A percentile compares a stretch with the other conserved stretches of the same genome.
Conservation (phyloP, 1,140 invertebrate genomes). For the Aphelenchoides besseyi region DNA sequence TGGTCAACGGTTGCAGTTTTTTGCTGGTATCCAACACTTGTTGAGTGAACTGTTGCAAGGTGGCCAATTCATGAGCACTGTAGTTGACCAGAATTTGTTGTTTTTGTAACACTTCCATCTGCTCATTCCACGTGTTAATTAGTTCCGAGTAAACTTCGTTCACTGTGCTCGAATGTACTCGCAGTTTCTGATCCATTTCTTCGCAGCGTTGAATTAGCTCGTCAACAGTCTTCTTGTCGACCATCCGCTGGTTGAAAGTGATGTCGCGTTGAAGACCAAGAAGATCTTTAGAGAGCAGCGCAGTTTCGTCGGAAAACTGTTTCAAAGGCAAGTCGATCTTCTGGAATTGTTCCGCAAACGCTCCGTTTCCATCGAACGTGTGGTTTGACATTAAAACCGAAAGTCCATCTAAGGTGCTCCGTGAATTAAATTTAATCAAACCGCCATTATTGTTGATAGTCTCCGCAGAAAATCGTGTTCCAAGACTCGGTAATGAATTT, state of each 20-base stretch:
- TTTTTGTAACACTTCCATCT: slow-evolving; percentile 44
- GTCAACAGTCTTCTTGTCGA: slow-evolving; percentile 46
- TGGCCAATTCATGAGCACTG: slow-evolving; percentile 41
- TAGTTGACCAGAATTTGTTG: slow-evolving; percentile 50
- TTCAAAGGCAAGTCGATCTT: slow-evolving; percentile 53
- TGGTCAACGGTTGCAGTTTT: slow-evolving; percentile 52
- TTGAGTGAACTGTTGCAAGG: slow-evolving; percentile 47
- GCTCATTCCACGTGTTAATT: slow-evolving; percentile 53
- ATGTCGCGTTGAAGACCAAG: slow-evolving; percentile 58
- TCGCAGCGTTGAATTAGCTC: slow-evolving; percentile 47
- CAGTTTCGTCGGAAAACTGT: slow-evolving; percentile 42
- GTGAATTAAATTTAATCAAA: background rate
- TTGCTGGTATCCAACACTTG: slow-evolving; percentile 36
- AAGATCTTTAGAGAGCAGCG: slow-evolving; percentile 41
- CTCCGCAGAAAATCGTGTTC: background rate
- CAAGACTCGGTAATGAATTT: no score
- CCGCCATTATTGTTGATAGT: background rate
- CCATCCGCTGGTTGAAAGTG: slow-evolving; percentile 50
- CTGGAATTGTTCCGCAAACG: slow-evolving; percentile 48
- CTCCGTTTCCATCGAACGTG: background rate
- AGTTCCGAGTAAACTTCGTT: slow-evolving; percentile 49
- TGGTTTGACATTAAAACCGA: background rate
- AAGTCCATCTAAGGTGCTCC: background rate
- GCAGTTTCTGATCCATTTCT: slow-evolving; percentile 35
- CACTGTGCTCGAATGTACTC: slow-evolving; percentile 33